Percentiles rank a stretch among this genome's conserved stretches.
These are phyloP conservation scores for Anser cygnoides DNA, from an alignment of 2,113 vertebrate species.

Conservation along the genomic window DNA sequence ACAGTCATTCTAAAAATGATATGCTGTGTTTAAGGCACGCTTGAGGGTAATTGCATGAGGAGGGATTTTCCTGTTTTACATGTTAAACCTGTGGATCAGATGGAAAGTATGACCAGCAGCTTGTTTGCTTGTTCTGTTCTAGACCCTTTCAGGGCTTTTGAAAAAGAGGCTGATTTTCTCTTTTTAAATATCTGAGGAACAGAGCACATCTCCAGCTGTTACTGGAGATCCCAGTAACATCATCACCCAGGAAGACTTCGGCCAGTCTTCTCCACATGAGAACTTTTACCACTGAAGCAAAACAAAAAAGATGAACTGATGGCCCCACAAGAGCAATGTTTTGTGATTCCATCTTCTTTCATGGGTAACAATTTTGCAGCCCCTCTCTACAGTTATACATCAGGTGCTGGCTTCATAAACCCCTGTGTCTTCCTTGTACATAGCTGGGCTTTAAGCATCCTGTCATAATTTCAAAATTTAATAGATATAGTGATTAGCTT, in stretches of 20 bases:
- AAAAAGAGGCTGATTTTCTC: not conserved
- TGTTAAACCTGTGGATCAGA: not conserved
- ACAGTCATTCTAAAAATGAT: not conserved
- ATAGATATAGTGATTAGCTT: not conserved
- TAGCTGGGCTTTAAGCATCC: not conserved
- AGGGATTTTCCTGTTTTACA: conserved; percentile 32
- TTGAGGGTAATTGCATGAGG: not conserved
- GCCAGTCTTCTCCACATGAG: not conserved
- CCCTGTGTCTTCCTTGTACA: not conserved
- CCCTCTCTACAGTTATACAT: not conserved
- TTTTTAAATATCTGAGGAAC: not conserved
- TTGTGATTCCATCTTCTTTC: not conserved
- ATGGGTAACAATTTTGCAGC: not conserved
- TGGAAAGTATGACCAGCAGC: not conserved
- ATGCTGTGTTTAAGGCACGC: not conserved
- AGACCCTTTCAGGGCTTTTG: not conserved
- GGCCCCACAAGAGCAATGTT: not conserved
- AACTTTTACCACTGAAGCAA: not conserved
- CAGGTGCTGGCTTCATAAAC: not conserved
- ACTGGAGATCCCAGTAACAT: not conserved
- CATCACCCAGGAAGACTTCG: not conserved
- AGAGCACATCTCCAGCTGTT: not conserved
- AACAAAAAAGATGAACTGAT: not conserved
- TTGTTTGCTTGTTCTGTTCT: not conserved
- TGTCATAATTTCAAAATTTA: not conserved